Evolutionary conservation across 2,888 invertebrate genomes (phyloP).

Genomic region (Agapostemon virescens): DNA sequence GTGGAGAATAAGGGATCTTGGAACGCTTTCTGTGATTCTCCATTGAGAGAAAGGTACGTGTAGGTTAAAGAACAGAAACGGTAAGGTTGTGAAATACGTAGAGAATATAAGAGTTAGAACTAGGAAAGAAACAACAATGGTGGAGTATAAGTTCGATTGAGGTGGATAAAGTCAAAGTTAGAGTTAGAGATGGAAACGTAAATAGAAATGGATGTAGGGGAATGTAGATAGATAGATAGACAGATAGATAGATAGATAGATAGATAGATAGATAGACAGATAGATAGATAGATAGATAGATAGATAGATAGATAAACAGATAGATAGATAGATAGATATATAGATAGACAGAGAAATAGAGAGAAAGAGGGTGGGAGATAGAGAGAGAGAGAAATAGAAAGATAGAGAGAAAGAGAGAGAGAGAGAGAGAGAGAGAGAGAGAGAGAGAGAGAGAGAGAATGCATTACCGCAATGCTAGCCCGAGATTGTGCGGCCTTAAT

Average conservation of each 20-base stretch:
- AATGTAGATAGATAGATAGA: not conserved
- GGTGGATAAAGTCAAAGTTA: conserved; percentile 1
- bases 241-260: not conserved
- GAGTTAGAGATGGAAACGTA: conserved; percentile 24
- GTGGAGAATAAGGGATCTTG: not conserved
- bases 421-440: conserved; percentile 67
- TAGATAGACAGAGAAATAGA: conserved; percentile 44
- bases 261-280: conserved; percentile 17
- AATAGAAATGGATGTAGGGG: conserved; percentile 31
- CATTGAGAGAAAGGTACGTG: not conserved
- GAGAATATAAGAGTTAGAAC: not conserved
- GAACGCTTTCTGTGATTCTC: not conserved
- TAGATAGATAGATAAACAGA: conserved; percentile 52
- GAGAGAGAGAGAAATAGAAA: conserved; percentile 66
- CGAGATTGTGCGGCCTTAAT: conserved; percentile 98
- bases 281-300: conserved; percentile 15
- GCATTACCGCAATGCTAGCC: conserved; percentile 82
- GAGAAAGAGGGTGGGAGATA: conserved; percentile 54
- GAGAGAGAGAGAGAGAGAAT: conserved; percentile 79
- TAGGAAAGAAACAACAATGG: not conserved
- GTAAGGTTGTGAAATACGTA: not conserved
- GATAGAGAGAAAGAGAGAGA: conserved; percentile 52
- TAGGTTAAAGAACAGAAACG: not conserved
- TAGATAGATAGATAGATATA: conserved; percentile 8
- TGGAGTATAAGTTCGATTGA: not conserved